Percentiles rank a stretch among this genome's conserved stretches.
phyloP scores from a whole-genome alignment of 2,888 invertebrate species.

The Drosophila peninsularis region DNA sequence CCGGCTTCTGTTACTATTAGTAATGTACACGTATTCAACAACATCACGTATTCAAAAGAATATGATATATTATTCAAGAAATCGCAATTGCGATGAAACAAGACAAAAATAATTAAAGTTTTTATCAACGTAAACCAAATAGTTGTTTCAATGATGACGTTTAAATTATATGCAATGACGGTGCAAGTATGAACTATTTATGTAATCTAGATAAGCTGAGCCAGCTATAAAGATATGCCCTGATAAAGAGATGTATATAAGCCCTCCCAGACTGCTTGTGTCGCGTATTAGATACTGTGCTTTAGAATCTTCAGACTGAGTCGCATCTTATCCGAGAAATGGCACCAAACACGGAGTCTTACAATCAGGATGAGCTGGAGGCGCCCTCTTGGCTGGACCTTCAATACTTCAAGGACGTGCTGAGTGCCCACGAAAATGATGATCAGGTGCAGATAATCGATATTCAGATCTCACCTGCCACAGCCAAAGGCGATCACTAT shows the following conservation, averaged over 20 bases:
- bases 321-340: constrained; percentile 26
- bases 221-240: constrained; percentile 15
- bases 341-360: constrained; percentile 35
- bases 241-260: constrained; percentile 49
- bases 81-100: no score
- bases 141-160: not conserved
- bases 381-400: constrained; percentile 65
- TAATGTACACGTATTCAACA: no score
- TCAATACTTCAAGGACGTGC: constrained; percentile 49
- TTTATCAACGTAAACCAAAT: not conserved
- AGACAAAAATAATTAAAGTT: not conserved
- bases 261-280: not conserved
- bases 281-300: constrained; percentile 13
- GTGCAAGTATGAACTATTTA: constrained; percentile 1
- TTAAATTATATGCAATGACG: constrained; percentile 12
- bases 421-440: constrained; percentile 41
- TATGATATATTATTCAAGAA: no score
- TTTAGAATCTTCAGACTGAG: not conserved
- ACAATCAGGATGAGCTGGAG: constrained; percentile 58
- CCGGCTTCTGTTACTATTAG: no score
- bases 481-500: constrained; percentile 64
- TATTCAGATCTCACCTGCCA: constrained; percentile 49
- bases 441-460: constrained; percentile 27
- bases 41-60: no score
- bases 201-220: not conserved